Conservation (phyloP, 2,888 invertebrate species). For the Hesperia comma region DNA sequence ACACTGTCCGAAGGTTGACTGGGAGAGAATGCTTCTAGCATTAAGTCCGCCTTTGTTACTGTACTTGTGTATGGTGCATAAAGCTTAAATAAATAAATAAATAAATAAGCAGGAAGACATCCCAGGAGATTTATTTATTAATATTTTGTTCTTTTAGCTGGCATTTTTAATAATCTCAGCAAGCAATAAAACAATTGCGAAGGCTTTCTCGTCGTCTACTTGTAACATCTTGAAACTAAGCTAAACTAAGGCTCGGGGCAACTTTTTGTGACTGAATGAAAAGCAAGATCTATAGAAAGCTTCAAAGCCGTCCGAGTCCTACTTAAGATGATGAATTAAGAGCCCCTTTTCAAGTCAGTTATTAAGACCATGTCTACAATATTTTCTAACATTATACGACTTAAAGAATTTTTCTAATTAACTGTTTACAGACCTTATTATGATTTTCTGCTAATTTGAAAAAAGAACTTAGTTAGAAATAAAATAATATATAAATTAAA, state of each 20-base stretch:
- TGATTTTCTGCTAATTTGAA: constrained; percentile 13
- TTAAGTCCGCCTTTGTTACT: too few species aligned
- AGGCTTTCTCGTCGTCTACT: constrained; percentile 10
- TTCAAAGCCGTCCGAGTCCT: constrained; percentile 36
- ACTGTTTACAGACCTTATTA: constrained; percentile 3
- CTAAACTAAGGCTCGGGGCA: constrained; percentile 22
- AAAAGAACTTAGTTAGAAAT: background rate
- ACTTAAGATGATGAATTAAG: constrained; percentile 39
- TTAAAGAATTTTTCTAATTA: constrained; percentile 17
- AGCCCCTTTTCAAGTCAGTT: constrained; percentile 36
- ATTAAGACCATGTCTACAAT: constrained; percentile 37
- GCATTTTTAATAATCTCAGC: background rate
- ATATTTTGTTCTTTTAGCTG: background rate
- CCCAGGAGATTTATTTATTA: too few species aligned
- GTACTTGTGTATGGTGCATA: too few species aligned
- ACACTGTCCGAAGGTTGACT: too few species aligned
- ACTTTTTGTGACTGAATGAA: constrained; percentile 36
- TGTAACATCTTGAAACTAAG: constrained; percentile 32
- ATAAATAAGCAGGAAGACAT: too few species aligned
- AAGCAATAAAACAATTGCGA: constrained; percentile 14
- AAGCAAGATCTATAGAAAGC: constrained; percentile 35
- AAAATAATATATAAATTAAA: constrained; percentile 5
- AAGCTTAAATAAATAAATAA: too few species aligned
- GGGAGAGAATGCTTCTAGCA: too few species aligned
- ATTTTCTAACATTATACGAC: constrained; percentile 32